phyloP scores from a whole-genome alignment of 2,113 vertebrate genomes.

The Neoarius graeffei region DNA sequence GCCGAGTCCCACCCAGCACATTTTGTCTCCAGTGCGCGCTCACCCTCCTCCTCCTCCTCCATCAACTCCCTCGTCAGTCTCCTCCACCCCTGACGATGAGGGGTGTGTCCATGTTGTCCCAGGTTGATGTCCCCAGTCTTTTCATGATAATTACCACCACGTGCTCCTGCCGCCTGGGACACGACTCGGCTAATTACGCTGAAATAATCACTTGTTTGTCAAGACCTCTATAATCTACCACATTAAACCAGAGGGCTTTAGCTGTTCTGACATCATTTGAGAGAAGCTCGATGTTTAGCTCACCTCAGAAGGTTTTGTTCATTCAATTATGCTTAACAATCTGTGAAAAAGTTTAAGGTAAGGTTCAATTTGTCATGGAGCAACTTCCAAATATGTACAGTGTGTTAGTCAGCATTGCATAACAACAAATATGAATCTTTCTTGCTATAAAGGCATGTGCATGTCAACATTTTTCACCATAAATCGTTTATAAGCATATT shows the following conservation, averaged over 20 bases:
- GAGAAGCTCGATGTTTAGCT: background rate
- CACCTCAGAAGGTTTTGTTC: background rate
- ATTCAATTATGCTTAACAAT: background rate
- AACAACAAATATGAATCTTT: background rate
- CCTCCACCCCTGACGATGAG: constrained; percentile 5
- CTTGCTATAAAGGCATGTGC: background rate
- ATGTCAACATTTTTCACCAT: background rate
- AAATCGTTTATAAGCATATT: background rate
- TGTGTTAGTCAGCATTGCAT: background rate
- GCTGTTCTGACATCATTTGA: background rate
- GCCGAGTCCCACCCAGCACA: constrained; percentile 60
- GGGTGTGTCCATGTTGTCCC: constrained; percentile 50
- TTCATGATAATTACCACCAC: constrained; percentile 66
- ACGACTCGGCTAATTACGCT: constrained; percentile 69
- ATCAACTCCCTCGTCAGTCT: constrained; percentile 18
- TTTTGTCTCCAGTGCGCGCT: constrained; percentile 34
- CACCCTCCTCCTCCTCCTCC: constrained; percentile 40
- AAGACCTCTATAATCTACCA: constrained; percentile 63
- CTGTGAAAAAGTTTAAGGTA: background rate
- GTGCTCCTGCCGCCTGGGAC: constrained; percentile 68
- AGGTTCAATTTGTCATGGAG: background rate
- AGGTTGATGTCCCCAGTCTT: constrained; percentile 66
- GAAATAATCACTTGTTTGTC: constrained; percentile 75
- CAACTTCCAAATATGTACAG: background rate
- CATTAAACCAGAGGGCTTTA: constrained; percentile 54